phyloP scores from a whole-genome alignment of 2,113 vertebrate genomes.

The Poicephalus gulielmi region DNA sequence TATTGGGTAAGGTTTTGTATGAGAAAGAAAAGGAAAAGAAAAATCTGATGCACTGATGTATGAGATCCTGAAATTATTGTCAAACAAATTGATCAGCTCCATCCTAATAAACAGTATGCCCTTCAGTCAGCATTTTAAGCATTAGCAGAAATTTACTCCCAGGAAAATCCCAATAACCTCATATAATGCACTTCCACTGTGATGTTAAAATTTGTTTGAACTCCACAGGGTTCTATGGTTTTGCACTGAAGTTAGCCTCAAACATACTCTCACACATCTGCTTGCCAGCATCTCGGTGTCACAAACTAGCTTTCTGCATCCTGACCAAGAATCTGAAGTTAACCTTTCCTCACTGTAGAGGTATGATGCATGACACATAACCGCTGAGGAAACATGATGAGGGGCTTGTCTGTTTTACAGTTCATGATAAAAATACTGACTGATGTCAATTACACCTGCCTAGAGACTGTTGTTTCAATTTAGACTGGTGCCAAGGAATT shows the following conservation, averaged over 20 bases:
- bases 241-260: background rate
- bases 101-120: background rate
- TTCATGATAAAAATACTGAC: slow-evolving; percentile 5
- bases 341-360: background rate
- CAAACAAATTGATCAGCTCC: background rate
- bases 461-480: background rate
- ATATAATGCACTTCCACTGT: background rate
- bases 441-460: background rate
- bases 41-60: background rate
- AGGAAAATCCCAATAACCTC: background rate
- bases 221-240: background rate
- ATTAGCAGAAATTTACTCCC: background rate
- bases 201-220: background rate
- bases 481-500: background rate
- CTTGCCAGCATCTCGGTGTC: background rate
- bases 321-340: background rate
- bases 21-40: background rate
- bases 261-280: background rate
- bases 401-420: background rate
- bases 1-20: background rate
- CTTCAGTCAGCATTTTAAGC: background rate
- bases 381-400: background rate
- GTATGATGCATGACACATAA: background rate
- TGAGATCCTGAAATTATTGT: background rate
- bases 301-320: background rate